These are phyloP conservation scores for Leptopterna dolabrata DNA, from an alignment of 2,888 invertebrate genomes.

Conservation along the genomic window DNA sequence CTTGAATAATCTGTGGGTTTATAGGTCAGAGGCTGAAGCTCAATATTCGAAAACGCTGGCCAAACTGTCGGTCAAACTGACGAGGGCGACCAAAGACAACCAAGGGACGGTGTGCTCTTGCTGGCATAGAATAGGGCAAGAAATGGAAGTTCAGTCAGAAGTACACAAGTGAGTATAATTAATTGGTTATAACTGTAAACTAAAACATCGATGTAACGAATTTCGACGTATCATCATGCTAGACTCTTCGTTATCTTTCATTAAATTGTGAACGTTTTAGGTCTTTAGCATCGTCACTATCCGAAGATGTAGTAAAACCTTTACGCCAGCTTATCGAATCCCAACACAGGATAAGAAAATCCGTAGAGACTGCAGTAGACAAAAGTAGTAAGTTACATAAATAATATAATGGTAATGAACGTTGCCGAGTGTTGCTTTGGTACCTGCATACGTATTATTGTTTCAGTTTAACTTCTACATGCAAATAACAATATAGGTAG, in stretches of 20 bases:
- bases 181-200: not conserved
- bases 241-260: no score
- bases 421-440: no score
- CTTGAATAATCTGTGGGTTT: conserved; percentile 65
- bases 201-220: not conserved
- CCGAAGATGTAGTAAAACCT: conserved; percentile 92
- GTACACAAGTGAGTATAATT: conserved; percentile 76
- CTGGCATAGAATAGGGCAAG: conserved; percentile 91
- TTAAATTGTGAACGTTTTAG: conserved; percentile 67
- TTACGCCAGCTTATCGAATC: conserved; percentile 78
- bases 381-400: conserved; percentile 62
- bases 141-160: conserved; percentile 92
- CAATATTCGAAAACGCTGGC: conserved; percentile 91
- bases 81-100: conserved; percentile 76
- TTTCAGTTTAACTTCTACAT: no score
- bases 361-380: conserved; percentile 68
- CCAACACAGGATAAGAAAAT: conserved; percentile 78
- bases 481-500: no score
- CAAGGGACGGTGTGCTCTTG: conserved; percentile 81
- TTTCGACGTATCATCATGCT: no score
- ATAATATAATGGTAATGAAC: not conserved
- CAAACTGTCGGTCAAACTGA: conserved; percentile 86
- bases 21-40: conserved; percentile 89
- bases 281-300: conserved; percentile 80
- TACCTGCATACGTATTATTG: no score